Evolutionary conservation across 2,797 vertebrate species (phyloP), one percentile per base, ranked within the genome.

Genomic region (Acestrorhynchus altus): DNA sequence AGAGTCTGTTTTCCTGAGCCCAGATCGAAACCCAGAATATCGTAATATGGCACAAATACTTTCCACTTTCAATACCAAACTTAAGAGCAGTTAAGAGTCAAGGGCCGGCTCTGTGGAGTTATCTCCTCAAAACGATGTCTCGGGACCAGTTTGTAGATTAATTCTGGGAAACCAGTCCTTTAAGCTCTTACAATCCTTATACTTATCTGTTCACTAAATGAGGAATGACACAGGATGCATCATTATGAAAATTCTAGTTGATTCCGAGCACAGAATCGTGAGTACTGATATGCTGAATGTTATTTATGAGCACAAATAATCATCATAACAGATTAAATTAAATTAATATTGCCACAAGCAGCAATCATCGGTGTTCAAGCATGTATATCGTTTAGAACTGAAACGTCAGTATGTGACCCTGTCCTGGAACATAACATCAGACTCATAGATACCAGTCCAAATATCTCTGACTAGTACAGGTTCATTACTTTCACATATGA

Each of bases 1-100:
- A 18, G 51, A 51, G 20, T 59, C 52, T 51, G 51, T 52, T 49
- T 61, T 74, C 44, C 13, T 51, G 6, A 52, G 26, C 18, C 22
- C 54, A 61, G 31, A 67, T 20, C 26, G 65, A 20, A 54, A 15
- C 47, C 26, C 12, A 49, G 31, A 69, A 63, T n/a, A 66, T 47
- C 20, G 47, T 40, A 59, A 47, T 56, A 60, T 12, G 8, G 24
- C 31, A 39, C 13, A 74, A n/a, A 77, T 77, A 5, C n/a, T 35
- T 56, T 60, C 11, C 18, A 12, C 22, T 28, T 57, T 28, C 56
- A 57, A 13, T 57, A 5, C 13, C 24, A 28, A 35, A 35, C 2
- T 35, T 35, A 35, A 35, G 31, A 35, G 31, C 31, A 35, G 31
- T 6, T 11, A 18, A 6, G 10, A 61, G 61, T 60, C 24, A 44